Conservation (phyloP, 2,113 vertebrate species). For the Tychaedon coryphoeus region DNA sequence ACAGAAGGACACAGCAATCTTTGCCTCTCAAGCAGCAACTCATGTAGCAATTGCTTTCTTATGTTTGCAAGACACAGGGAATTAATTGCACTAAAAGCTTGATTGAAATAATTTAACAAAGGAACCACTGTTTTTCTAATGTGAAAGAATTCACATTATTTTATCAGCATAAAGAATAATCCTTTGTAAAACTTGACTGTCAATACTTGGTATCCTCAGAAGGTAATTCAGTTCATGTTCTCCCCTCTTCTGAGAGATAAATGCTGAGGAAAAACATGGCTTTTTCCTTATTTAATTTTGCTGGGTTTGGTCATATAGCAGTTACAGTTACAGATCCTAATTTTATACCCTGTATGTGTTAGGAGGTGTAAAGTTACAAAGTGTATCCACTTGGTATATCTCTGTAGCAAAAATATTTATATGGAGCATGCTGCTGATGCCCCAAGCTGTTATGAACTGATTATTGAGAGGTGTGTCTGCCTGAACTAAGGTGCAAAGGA, state of each 20-base stretch:
- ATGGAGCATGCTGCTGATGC: not conserved
- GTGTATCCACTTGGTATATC: not conserved
- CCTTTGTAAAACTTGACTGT: not conserved
- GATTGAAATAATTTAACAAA: not conserved
- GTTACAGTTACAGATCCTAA: not conserved
- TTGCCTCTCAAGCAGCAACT: not conserved
- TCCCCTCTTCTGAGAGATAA: not conserved
- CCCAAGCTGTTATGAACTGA: fast-evolving
- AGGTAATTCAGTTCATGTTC: not conserved
- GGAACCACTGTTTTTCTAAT: not conserved
- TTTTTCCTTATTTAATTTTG: not conserved
- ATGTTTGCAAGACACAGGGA: not conserved
- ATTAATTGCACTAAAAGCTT: not conserved
- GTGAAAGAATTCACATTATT: not conserved
- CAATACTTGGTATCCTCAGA: not conserved
- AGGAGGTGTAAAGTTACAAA: not conserved
- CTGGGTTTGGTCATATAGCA: not conserved
- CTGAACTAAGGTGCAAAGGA: not conserved
- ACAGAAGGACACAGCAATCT: not conserved
- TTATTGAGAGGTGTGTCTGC: not conserved
- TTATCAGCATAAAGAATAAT: not conserved
- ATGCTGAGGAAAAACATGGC: not conserved
- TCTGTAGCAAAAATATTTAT: not conserved
- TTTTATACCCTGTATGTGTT: not conserved
- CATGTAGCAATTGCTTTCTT: not conserved